phyloP scores from a whole-genome alignment of 1,140 invertebrate species.

The Chelonus insularis region DNA sequence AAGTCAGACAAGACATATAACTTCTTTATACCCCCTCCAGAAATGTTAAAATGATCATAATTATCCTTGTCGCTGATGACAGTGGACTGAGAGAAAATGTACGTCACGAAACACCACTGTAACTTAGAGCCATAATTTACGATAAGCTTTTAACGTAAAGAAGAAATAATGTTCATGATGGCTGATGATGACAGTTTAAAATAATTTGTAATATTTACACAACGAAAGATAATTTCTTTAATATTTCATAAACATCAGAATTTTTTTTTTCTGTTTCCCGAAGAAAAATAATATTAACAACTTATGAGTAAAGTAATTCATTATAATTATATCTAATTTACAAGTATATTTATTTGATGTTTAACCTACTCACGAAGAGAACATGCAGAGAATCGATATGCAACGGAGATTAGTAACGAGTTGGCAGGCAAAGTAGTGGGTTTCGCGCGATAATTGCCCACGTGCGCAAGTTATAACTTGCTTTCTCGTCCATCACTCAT shows the following conservation, averaged over 20 bases:
- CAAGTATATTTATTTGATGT: too few relatives aligned
- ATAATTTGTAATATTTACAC: too few relatives aligned
- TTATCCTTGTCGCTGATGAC: conserved; percentile 37
- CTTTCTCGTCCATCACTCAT: conserved; percentile 38
- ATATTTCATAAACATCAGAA: too few relatives aligned
- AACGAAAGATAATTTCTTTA: too few relatives aligned
- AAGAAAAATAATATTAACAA: too few relatives aligned
- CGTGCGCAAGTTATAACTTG: conserved; percentile 36
- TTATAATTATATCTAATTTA: too few relatives aligned
- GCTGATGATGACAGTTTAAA: background rate
- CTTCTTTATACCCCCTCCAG: background rate
- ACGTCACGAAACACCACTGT: conserved; percentile 25
- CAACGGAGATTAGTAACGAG: conserved; percentile 13
- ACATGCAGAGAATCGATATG: conserved; percentile 1
- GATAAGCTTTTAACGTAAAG: background rate
- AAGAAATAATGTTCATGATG: background rate
- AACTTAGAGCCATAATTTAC: background rate
- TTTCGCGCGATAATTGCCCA: conserved; percentile 46
- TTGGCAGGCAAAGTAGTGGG: conserved; percentile 30
- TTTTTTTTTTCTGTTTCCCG: too few relatives aligned
- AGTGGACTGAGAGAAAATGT: conserved; percentile 11
- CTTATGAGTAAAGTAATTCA: too few relatives aligned
- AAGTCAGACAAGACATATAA: background rate
- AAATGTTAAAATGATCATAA: conserved; percentile 39
- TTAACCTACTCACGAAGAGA: background rate